Evolutionary conservation across 2,888 invertebrate genomes (phyloP).

Genomic region (Ditula angustiorana): DNA sequence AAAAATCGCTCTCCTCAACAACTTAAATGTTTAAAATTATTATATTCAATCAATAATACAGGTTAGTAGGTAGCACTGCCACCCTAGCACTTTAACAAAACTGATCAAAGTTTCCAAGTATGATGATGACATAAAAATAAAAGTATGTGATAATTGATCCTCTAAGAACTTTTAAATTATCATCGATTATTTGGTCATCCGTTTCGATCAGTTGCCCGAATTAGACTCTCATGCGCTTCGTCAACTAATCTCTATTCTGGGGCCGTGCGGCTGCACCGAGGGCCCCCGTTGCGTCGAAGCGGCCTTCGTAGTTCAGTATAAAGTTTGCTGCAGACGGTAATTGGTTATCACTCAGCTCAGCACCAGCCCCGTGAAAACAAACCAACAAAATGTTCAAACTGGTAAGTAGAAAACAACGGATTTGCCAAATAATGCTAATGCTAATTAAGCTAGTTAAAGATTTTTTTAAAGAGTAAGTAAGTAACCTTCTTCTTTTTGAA

Average conservation of each 20-base stretch:
- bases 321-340: slow-evolving; percentile 32
- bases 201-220: neutral
- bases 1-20: no score
- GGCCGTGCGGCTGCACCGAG: slow-evolving; percentile 18
- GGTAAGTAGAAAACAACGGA: slow-evolving; percentile 41
- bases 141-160: no score
- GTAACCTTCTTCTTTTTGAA: no score
- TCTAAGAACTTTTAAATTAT: no score
- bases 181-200: neutral
- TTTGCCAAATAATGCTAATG: neutral
- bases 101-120: no score
- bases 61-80: no score
- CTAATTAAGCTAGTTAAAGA: neutral
- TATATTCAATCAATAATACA: no score
- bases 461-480: no score
- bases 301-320: slow-evolving; percentile 41
- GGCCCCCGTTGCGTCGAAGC: slow-evolving; percentile 16
- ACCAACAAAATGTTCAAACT: slow-evolving; percentile 52
- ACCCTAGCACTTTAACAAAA: no score
- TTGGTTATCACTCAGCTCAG: slow-evolving; percentile 43
- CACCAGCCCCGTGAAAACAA: slow-evolving; percentile 38
- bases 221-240: neutral
- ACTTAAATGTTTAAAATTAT: no score
- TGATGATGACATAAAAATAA: no score
- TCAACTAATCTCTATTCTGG: slow-evolving; percentile 18